Evolutionary conservation across 2,113 vertebrate species (phyloP).

Genomic region (Falco punctatus): DNA sequence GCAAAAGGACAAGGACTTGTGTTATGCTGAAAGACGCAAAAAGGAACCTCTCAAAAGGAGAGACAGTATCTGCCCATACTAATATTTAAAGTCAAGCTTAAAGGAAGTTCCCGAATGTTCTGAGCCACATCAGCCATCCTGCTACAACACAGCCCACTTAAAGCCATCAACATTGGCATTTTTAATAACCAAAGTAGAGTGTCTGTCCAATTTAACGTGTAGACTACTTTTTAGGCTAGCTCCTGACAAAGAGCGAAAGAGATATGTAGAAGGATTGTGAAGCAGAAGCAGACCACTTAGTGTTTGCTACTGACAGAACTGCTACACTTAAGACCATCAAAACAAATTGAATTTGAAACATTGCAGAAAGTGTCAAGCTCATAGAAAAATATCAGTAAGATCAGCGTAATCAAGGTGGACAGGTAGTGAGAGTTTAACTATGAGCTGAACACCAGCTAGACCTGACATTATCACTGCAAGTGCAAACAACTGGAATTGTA

Average conservation of each 20-base stretch:
- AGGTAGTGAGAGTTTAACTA: background rate
- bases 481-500: background rate
- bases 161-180: background rate
- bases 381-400: background rate
- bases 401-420: background rate
- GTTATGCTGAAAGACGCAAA: slow-evolving; percentile 32
- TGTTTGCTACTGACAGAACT: background rate
- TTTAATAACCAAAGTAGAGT: background rate
- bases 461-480: background rate
- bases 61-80: background rate
- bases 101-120: background rate
- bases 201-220: background rate
- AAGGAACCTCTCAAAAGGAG: background rate
- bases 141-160: background rate
- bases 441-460: background rate
- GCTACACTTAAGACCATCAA: background rate
- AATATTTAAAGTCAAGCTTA: background rate
- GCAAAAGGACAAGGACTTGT: slow-evolving; percentile 12
- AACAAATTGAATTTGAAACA: background rate
- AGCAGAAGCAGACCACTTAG: background rate
- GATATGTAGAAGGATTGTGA: background rate
- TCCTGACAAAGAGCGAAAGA: background rate
- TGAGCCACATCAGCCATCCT: background rate
- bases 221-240: background rate
- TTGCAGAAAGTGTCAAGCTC: background rate